A percentile compares a stretch with the other conserved stretches of the same genome.
Evolutionary conservation across 1,140 invertebrate genomes (phyloP).

Genomic region (Eriosoma lanigerum): DNA sequence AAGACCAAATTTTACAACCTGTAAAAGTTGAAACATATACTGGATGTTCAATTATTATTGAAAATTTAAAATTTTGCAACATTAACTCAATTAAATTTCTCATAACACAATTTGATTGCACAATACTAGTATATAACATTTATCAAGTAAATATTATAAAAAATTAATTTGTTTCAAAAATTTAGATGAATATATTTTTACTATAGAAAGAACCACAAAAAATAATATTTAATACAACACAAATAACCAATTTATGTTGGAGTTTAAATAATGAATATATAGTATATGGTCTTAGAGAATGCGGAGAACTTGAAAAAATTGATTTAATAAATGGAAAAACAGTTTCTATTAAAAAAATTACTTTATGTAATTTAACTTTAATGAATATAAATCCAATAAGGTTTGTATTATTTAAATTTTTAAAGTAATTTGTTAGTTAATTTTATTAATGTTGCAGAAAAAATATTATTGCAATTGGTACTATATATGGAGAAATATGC

Average conservation of each 20-base stretch:
- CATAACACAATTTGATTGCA: slow-evolving; percentile 26
- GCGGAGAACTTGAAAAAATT: slow-evolving; percentile 5
- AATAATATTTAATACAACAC: slow-evolving; percentile 19
- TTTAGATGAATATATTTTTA: neutral
- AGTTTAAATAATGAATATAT: slow-evolving; percentile 27
- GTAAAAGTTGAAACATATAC: slow-evolving; percentile 2
- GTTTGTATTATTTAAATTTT: neutral
- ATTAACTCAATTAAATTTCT: slow-evolving; percentile 3
- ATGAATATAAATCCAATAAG: slow-evolving; percentile 31
- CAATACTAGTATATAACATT: slow-evolving; percentile 11
- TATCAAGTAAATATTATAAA: slow-evolving; percentile 28
- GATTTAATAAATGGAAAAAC: slow-evolving; percentile 11
- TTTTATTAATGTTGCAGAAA: slow-evolving; percentile 5
- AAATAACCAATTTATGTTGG: slow-evolving; percentile 23
- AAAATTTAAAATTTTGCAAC: slow-evolving; percentile 14
- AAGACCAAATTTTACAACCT: slow-evolving; percentile 23
- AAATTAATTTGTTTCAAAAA: neutral
- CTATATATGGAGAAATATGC: slow-evolving; percentile 8
- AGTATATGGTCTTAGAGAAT: neutral
- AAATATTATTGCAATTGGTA: slow-evolving; percentile 25
- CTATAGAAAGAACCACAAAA: slow-evolving; percentile 15
- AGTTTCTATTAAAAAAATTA: slow-evolving; percentile 14
- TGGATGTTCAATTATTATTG: slow-evolving; percentile 6
- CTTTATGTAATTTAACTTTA: neutral
- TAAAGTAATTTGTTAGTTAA: neutral